Evolutionary conservation across 1,140 invertebrate species (phyloP), one percentile per base, ranked within the genome.

Genomic region (Ooceraea biroi): DNA sequence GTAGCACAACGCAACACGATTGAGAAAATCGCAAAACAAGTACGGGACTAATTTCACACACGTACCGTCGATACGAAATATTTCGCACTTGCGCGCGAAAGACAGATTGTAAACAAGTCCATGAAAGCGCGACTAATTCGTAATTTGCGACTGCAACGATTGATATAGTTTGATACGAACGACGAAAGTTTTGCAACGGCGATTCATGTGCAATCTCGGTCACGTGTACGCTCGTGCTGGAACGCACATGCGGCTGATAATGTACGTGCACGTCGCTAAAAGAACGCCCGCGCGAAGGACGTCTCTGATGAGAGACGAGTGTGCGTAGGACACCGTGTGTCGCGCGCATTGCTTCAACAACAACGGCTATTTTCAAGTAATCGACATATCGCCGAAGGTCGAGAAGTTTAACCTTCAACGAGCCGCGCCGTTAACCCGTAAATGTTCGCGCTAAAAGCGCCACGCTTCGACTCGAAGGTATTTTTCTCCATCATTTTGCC

Each of bases 331-430:
- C 57, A 50, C 55, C 36, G 63, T 50, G 84, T 74, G 84, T 74
- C 60, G 76, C 57, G 50, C 68, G 77, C 69, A 48, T 50, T 68
- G 69, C 78, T 83, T 50, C 41, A 44, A 80, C 76, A 83, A 83
- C 80, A 78, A 63, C 83, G 84, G 65, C 52, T 83, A 69, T 86
- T 72, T 84, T 84, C 55, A 65, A 77, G 57, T 86, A 72, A 84
- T 80, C 74, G 68, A 63, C 82, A 60, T 63, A 68, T 84, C 73
- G 73, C 25, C 83, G 84, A 87, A 87, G 83, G 84, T 83, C 72
- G 72, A 66, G 57, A 0, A 50, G 25, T 68, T 46, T 66, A 30
- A 82, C 76, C 55, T 87, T 85, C 76, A 80, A 63, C 83, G 72
- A 30, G 72, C 27, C 61, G 72, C 30, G 76, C 78, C 69, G 58